Evolutionary conservation across 2,797 vertebrate genomes (phyloP).

Genomic region (Phyllotis vaccarum): DNA sequence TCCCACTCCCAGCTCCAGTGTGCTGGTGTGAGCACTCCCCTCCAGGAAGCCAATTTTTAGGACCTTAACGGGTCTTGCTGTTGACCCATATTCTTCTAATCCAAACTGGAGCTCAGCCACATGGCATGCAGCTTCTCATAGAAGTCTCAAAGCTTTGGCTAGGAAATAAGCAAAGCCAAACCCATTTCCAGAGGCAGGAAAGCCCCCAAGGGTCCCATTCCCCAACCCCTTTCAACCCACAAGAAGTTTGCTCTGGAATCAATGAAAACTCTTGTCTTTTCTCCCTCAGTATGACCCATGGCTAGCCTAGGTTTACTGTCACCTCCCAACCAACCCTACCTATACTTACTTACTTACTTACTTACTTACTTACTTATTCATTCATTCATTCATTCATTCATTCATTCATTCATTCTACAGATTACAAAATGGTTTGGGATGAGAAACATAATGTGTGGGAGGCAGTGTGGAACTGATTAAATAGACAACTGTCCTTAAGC

Average conservation of each 20-base stretch:
- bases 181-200: constrained; percentile 74
- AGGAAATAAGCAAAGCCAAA: constrained; percentile 46
- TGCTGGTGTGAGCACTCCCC: neutral
- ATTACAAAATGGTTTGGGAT: neutral
- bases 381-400: too few species aligned
- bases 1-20: neutral
- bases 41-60: constrained; percentile 55
- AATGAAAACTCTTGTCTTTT: neutral
- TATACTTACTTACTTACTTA: neutral
- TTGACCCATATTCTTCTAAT: constrained; percentile 66
- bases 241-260: neutral
- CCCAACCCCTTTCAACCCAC: constrained; percentile 28
- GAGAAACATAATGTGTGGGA: neutral
- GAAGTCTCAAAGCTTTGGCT: constrained; percentile 9
- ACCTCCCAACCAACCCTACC: neutral
- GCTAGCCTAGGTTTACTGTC: neutral
- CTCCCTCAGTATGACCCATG: neutral
- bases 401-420: too few species aligned
- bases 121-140: constrained; percentile 47
- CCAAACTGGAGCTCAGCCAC: constrained; percentile 66
- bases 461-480: too few species aligned
- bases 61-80: constrained; percentile 51
- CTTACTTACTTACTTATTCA: too few species aligned
- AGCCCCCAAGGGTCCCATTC: constrained; percentile 68
- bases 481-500: neutral